Conservation (phyloP, 2,888 invertebrate species). For the Molanna angustata region DNA sequence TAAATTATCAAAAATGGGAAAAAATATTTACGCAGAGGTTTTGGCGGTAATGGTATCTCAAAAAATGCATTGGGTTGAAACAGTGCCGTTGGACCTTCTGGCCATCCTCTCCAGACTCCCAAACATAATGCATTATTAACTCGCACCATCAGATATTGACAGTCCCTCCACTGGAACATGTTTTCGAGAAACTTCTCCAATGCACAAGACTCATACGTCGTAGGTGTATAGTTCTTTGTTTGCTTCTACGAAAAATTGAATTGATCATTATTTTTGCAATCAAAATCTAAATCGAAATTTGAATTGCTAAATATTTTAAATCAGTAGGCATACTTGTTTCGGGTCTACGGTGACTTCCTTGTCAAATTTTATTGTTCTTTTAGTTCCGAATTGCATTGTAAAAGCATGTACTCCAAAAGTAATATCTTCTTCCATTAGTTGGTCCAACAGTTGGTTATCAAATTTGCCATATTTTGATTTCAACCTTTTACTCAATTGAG, state of each 20-base stretch:
- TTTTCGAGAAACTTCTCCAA: constrained; percentile 1
- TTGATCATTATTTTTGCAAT: too few relatives aligned
- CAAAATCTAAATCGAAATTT: neutral
- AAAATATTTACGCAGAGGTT: too few relatives aligned
- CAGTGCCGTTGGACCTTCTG: constrained; percentile 6
- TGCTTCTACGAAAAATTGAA: too few relatives aligned
- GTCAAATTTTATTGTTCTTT: constrained; percentile 4
- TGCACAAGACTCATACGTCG: constrained; percentile 1
- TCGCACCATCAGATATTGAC: constrained; percentile 6
- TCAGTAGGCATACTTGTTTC: constrained; percentile 8
- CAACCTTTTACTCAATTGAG: constrained; percentile 3
- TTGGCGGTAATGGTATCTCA: constrained; percentile 1
- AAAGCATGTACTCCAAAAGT: constrained; percentile 15
- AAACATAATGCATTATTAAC: constrained; percentile 1
- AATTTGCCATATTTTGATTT: constrained; percentile 9
- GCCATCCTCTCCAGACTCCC: constrained; percentile 8
- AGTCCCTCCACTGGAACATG: neutral
- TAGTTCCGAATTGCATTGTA: constrained; percentile 8
- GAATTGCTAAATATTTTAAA: neutral
- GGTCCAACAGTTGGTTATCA: constrained; percentile 4
- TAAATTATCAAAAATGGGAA: too few relatives aligned
- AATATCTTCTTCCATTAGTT: constrained; percentile 3
- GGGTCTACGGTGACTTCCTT: constrained; percentile 4
- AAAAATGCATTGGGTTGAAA: constrained; percentile 11
- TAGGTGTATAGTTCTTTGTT: too few relatives aligned